Base-by-base conservation (phyloP, 2,113 vertebrate genomes). In the Tursiops truncatus region DNA sequence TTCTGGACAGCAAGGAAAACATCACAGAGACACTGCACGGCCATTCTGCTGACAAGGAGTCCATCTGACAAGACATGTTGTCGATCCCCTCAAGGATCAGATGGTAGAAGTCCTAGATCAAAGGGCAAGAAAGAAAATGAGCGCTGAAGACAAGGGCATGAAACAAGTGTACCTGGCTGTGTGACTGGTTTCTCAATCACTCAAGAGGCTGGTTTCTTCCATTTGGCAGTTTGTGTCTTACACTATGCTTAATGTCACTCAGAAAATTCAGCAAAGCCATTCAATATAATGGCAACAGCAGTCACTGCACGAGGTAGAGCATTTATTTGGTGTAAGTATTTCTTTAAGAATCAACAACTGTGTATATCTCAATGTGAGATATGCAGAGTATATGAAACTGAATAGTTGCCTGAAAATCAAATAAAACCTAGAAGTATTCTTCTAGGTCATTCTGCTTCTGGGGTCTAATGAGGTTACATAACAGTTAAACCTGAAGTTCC, bases 111-210 rank as follows among this genome's bases (percentile, higher is more conserved):
- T 74, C n/a, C 65, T 92, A 71, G 53, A 97, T 74, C 63, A 96
- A 93, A 96, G 97, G 89, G 83, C 77, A 94, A 94, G 11, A 86
- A 97, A 80, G 65, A 47, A 92, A 90, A 97, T 96, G 68, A 95
- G 23, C 44, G 1, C n/a, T 10, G 68, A 70, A 96, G 92, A 93
- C 90, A 84, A 94, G 73, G 62, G 56, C 93, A 97, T 67, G 93
- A 58, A 70, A 91, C 94, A 92, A 91, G 20, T 95, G 17, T 95
- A 74, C 50, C 68, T 92, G 85, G 14, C 73, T 85, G 18, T 91
- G 71, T 97, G 95, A 97, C 56, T 50, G 44, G 95, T 83, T 25
- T 96, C 76, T 18, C 47, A 71, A 95, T 97, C 88, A 96, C 60
- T 91, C 33, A 38, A 56, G 56, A 79, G 25, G 4, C 65, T 31